A percentile compares a stretch with the other conserved stretches of the same genome.
Evolutionary conservation across 2,797 vertebrate genomes (phyloP).

Genomic region (Muscicapa striata): DNA sequence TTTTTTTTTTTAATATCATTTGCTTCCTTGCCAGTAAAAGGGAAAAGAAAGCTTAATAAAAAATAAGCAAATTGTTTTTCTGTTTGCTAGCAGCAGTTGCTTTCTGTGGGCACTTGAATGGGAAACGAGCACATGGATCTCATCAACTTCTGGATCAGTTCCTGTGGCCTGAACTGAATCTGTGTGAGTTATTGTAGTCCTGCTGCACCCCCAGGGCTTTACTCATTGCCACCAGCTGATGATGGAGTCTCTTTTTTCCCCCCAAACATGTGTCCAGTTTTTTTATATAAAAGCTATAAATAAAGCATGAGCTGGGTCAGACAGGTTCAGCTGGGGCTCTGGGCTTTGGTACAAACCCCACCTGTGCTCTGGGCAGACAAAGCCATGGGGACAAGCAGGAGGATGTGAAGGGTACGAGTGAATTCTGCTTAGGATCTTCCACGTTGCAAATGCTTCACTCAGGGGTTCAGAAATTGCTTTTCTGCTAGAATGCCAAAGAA

Average conservation of each 20-base stretch:
- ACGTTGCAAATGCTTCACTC: accelerated
- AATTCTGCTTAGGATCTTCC: not conserved
- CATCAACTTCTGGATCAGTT: not conserved
- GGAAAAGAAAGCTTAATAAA: not conserved
- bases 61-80: not conserved
- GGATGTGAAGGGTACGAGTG: accelerated
- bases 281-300: not conserved
- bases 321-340: not conserved
- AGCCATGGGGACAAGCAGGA: accelerated
- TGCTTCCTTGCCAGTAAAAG: not conserved
- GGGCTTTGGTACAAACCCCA: not conserved
- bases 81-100: not conserved
- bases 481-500: not conserved
- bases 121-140: not conserved
- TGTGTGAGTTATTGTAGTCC: not conserved
- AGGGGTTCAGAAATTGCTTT: not conserved
- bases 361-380: not conserved
- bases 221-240: not conserved
- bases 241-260: not conserved
- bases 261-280: not conserved
- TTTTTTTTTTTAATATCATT: not conserved
- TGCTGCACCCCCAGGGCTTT: not conserved
- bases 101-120: not conserved
- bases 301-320: not conserved
- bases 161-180: not conserved